A percentile compares a stretch with the other conserved stretches of the same genome.
phyloP scores from a whole-genome alignment of 2,888 invertebrate genomes.

The Balanococcus diminutus region DNA sequence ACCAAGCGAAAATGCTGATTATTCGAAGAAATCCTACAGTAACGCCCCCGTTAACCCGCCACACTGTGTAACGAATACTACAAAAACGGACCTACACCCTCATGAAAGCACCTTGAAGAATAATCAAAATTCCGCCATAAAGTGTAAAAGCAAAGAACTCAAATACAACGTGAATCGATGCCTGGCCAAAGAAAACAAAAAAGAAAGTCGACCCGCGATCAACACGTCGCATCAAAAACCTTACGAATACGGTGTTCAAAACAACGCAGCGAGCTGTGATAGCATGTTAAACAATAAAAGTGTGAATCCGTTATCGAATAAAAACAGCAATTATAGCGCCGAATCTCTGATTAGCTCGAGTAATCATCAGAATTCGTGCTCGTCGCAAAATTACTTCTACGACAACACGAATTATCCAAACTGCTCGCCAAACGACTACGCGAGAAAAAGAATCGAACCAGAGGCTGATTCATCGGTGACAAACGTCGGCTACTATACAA shows the following conservation, averaged over 20 bases:
- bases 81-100: background rate
- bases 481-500: slow-evolving; percentile 44
- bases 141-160: slow-evolving; percentile 2
- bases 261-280: background rate
- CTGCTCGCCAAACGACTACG: slow-evolving; percentile 25
- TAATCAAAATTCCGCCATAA: background rate
- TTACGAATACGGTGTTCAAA: background rate
- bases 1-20: background rate
- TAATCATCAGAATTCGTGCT: slow-evolving; percentile 12
- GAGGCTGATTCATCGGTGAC: slow-evolving; percentile 39
- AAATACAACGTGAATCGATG: slow-evolving; percentile 45
- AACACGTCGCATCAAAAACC: slow-evolving; percentile 1
- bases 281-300: background rate
- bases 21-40: background rate
- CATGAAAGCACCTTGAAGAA: background rate
- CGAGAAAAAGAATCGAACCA: slow-evolving; percentile 11
- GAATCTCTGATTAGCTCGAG: slow-evolving; percentile 57
- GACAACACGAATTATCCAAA: slow-evolving; percentile 36
- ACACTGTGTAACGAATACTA: background rate
- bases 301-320: slow-evolving; percentile 39
- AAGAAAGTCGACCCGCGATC: background rate
- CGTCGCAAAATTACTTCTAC: slow-evolving; percentile 44
- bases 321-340: slow-evolving; percentile 57
- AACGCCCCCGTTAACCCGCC: background rate
- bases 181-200: slow-evolving; percentile 47